Evolutionary conservation across 2,888 invertebrate genomes (phyloP), one percentile per base, ranked within the genome.

Genomic region (Conops quadrifasciatus): DNA sequence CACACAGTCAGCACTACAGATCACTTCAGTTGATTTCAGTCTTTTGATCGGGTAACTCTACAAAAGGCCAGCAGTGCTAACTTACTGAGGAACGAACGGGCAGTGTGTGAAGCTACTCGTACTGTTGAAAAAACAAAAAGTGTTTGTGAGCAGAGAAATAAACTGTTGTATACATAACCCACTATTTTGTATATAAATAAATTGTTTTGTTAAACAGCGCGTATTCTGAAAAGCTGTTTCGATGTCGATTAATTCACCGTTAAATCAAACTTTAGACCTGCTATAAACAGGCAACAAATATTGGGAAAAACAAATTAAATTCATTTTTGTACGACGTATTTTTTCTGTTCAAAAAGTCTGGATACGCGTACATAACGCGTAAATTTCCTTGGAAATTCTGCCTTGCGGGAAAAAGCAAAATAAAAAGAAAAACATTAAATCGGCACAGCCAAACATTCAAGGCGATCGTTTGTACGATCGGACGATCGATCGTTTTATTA

Each of bases 221-320:
- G 67, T 56, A 15, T 60, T 59, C 24, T 47, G 21, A 58, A 72
- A 77, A 77, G 69, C 74, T 74, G 78, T 80, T 81, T 83, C 82
- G 78, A 83, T 83, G 82, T 83, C 83, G 80, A 82, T 81, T 79
- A 83, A 83, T 79, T 82, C 82, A 80, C 83, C 82, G 77, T 81
- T 82, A 82, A 77, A 75, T 75, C 77, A 77, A 79, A 81, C 81
- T 80, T 81, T 79, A 75, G 81, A 82, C 82, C 83, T 83, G 83
- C 77, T 79, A 77, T 83, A 78, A 82, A 75, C 82, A 83, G 82
- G 82, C 74, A 74, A 76, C 71, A 72, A 66, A 63, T 24, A 53
- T 11, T 51, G 16, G 15, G 13, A 30, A 19, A 30, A 19, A n/a
- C n/a, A n/a, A n/a, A n/a, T n/a, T n/a, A n/a, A n/a, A n/a, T n/a